A percentile compares a stretch with the other conserved stretches of the same genome.
Conservation (phyloP, 1,140 invertebrate species). For the Papilio machaon region DNA sequence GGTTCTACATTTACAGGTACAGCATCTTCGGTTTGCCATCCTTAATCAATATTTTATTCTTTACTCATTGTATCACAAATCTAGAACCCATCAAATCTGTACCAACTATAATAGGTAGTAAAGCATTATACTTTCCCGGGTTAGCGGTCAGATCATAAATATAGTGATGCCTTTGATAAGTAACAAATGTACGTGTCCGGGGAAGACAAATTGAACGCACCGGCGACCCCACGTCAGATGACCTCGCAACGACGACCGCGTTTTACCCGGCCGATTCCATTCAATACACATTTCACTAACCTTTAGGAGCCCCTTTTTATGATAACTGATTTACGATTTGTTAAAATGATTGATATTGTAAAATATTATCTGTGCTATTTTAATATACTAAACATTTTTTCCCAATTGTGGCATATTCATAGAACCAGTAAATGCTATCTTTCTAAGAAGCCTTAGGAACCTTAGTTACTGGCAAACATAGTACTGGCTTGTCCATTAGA, state of each 20-base stretch:
- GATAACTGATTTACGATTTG: constrained; percentile 31
- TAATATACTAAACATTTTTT: neutral
- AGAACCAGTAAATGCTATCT: no score
- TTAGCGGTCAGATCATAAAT: constrained; percentile 27
- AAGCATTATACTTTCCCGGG: constrained; percentile 6
- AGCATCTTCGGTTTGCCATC: no score
- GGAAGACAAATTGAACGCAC: constrained; percentile 18
- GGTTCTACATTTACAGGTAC: no score
- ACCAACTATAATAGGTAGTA: neutral
- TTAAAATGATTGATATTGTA: constrained; percentile 6
- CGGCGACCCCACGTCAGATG: neutral
- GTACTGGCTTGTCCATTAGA: no score
- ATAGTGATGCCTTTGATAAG: constrained; percentile 30
- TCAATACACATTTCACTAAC: constrained; percentile 35
- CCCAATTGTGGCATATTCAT: no score
- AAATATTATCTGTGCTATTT: neutral
- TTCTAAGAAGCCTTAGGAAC: no score
- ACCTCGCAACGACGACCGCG: neutral
- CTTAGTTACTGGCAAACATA: no score
- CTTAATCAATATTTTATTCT: no score
- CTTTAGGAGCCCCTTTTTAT: constrained; percentile 25
- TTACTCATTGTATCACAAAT: neutral
- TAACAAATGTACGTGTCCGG: constrained; percentile 29
- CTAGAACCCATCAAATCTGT: neutral
- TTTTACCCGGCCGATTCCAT: neutral